Percentiles rank a stretch among this genome's conserved stretches.
phyloP scores from a whole-genome alignment of 2,888 invertebrate species.

The Asteroscopus sphinx region DNA sequence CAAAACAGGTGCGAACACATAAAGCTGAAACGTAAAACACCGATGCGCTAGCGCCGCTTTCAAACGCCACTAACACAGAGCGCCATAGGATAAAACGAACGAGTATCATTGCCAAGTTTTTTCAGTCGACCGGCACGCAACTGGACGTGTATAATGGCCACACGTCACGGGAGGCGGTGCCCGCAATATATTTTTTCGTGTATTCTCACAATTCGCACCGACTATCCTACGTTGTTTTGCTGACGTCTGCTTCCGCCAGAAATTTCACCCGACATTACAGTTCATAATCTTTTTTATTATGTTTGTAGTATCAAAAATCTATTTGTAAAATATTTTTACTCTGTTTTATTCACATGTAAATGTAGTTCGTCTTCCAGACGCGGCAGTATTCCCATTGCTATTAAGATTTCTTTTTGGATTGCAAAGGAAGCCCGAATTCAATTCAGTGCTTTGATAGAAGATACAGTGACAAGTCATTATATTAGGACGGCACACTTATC shows the following conservation, averaged over 20 bases:
- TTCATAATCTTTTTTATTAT: slow-evolving; percentile 25
- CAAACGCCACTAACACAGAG: slow-evolving; percentile 72
- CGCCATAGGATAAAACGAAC: slow-evolving; percentile 76
- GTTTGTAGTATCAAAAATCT: slow-evolving; percentile 11
- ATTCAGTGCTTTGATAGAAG: slow-evolving; percentile 34
- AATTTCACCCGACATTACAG: slow-evolving; percentile 24
- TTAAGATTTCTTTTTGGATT: slow-evolving; percentile 32
- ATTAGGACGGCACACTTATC: slow-evolving; percentile 52
- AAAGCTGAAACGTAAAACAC: slow-evolving; percentile 29
- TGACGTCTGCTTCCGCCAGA: slow-evolving; percentile 29
- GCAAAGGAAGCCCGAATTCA: slow-evolving; percentile 23
- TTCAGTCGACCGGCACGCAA: slow-evolving; percentile 68
- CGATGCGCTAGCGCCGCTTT: slow-evolving; percentile 63
- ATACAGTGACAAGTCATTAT: slow-evolving; percentile 41
- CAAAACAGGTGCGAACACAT: slow-evolving; percentile 26
- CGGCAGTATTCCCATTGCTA: slow-evolving; percentile 18
- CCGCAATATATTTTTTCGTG: slow-evolving; percentile 36
- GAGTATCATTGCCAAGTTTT: slow-evolving; percentile 81
- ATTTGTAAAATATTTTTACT: slow-evolving; percentile 8
- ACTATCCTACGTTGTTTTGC: slow-evolving; percentile 13
- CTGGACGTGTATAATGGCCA: slow-evolving; percentile 69
- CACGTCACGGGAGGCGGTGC: slow-evolving; percentile 67
- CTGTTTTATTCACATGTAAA: slow-evolving; percentile 11
- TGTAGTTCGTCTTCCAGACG: slow-evolving; percentile 7
- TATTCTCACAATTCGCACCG: slow-evolving; percentile 20